Evolutionary conservation across 2,797 vertebrate genomes (phyloP).

Genomic region (Ctenopoma kingsleyae): DNA sequence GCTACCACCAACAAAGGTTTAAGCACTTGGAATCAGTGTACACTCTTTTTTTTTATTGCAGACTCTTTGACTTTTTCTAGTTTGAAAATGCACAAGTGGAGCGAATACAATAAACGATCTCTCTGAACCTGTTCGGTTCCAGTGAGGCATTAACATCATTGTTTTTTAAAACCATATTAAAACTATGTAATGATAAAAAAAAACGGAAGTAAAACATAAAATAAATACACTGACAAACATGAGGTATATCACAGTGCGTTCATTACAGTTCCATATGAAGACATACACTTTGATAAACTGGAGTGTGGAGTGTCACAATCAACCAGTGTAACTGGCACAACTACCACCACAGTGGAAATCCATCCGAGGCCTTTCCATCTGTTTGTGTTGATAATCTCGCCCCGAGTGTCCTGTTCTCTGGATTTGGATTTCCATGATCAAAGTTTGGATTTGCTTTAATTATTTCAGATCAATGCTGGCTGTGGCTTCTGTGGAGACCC

Average conservation of each 20-base stretch:
- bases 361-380: slow-evolving; percentile 20
- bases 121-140: background rate
- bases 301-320: slow-evolving; percentile 24
- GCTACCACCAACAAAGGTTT: background rate
- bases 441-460: slow-evolving; percentile 80
- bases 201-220: too few relatives aligned
- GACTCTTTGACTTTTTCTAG: background rate
- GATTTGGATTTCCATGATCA: slow-evolving; percentile 71
- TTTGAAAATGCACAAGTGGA: background rate
- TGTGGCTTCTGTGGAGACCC: slow-evolving; percentile 50
- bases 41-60: too few relatives aligned
- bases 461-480: slow-evolving; percentile 80
- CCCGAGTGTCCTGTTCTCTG: slow-evolving; percentile 35
- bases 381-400: slow-evolving; percentile 30
- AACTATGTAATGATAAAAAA: too few relatives aligned
- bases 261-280: background rate
- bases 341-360: background rate
- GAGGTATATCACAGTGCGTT: background rate
- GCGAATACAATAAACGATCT: background rate
- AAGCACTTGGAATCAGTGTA: too few relatives aligned
- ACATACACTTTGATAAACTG: slow-evolving; percentile 5
- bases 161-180: background rate
- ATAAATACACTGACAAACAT: background rate
- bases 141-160: background rate
- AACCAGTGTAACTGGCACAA: background rate